Evolutionary conservation across 2,888 invertebrate genomes (phyloP).

Genomic region (Campoletis raptor): DNA sequence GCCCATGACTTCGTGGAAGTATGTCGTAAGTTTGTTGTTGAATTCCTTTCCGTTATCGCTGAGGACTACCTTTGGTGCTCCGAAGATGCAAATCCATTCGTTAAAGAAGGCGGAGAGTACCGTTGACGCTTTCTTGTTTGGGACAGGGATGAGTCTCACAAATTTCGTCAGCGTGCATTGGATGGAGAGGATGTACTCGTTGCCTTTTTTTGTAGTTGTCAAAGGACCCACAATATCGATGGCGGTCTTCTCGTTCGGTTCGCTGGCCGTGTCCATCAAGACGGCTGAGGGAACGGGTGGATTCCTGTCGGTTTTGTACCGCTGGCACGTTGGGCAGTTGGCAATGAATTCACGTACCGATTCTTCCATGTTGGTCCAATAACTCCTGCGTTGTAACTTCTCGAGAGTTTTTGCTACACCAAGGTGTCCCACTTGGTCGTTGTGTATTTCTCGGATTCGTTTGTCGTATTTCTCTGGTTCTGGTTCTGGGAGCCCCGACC

Average conservation of each 20-base stretch:
- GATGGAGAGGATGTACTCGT: conserved; percentile 70
- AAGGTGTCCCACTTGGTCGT: conserved; percentile 34
- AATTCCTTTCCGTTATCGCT: conserved; percentile 29
- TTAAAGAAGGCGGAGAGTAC: conserved; percentile 22
- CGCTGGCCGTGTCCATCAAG: conserved; percentile 41
- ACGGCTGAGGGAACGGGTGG: conserved; percentile 27
- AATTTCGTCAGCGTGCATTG: conserved; percentile 58
- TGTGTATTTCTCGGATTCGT: conserved; percentile 22
- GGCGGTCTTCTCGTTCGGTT: conserved; percentile 46
- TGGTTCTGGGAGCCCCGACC: conserved; percentile 24
- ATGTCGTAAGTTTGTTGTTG: conserved; percentile 43
- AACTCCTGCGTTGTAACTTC: conserved; percentile 8
- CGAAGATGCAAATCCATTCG: conserved; percentile 47
- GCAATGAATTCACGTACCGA: conserved; percentile 35
- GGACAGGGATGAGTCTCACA: conserved; percentile 69
- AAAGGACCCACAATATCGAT: conserved; percentile 64
- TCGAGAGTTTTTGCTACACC: conserved; percentile 39
- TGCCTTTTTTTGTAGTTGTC: conserved; percentile 52
- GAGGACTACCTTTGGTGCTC: conserved; percentile 20
- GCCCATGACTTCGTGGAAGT: conserved; percentile 31
- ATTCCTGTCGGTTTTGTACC: conserved; percentile 36
- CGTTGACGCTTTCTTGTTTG: conserved; percentile 70
- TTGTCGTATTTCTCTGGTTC: conserved; percentile 32
- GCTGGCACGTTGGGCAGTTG: conserved; percentile 35
- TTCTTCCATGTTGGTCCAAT: conserved; percentile 39